Evolutionary conservation across 1,140 invertebrate species (phyloP).

Genomic region (Drosophila malerkotliana): DNA sequence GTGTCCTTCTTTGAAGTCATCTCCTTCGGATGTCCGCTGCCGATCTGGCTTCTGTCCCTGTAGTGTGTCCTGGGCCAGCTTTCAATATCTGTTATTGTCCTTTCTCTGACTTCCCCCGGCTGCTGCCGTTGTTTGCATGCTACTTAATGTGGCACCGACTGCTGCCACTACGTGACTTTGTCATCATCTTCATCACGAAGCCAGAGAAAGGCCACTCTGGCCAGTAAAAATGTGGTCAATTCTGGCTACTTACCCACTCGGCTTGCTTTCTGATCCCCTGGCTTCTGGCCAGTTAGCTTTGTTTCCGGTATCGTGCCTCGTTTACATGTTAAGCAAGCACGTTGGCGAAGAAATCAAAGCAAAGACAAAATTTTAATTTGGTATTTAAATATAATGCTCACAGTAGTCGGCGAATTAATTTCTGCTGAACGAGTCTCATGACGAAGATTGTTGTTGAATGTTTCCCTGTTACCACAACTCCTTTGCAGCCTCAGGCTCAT

Average conservation of each 20-base stretch:
- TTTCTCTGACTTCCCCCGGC: conserved; percentile 46
- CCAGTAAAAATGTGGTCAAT: conserved; percentile 32
- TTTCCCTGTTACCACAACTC: conserved; percentile 28
- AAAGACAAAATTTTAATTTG: background rate
- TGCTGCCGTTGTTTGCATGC: conserved; percentile 61
- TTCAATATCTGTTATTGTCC: conserved; percentile 71
- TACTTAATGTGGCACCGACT: conserved; percentile 64
- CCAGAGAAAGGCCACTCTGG: conserved; percentile 1
- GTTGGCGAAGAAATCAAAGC: conserved; percentile 21
- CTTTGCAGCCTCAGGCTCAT: conserved; percentile 29
- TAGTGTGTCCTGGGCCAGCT: conserved; percentile 32
- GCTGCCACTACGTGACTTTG: conserved; percentile 66
- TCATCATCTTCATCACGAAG: conserved; percentile 48
- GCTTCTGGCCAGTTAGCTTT: conserved; percentile 23
- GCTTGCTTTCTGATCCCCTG: conserved; percentile 24
- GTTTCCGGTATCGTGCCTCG: conserved; percentile 17
- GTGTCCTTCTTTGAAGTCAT: conserved; percentile 16
- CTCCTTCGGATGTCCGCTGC: conserved; percentile 4
- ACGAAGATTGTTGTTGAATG: background rate
- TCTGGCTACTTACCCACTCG: conserved; percentile 17
- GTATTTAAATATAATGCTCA: too few species aligned
- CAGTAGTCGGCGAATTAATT: too few species aligned
- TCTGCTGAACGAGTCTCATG: too few species aligned
- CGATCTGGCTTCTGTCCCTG: background rate
- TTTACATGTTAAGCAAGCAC: conserved; percentile 38